A percentile compares a stretch with the other conserved stretches of the same genome.
Conservation (phyloP, 2,797 vertebrate genomes). For the Oreortyx pictus region DNA sequence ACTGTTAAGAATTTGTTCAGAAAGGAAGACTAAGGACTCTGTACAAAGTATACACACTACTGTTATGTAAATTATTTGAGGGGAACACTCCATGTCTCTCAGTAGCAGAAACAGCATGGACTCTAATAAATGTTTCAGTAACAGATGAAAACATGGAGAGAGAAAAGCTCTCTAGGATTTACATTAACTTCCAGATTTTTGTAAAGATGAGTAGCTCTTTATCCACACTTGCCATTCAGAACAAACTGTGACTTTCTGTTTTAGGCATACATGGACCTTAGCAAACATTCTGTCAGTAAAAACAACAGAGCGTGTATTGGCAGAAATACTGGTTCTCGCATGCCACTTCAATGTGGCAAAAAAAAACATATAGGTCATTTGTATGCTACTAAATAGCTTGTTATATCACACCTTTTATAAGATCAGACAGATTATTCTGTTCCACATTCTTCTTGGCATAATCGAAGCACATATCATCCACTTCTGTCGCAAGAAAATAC, state of each 20-base stretch:
- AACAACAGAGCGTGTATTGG: not conserved
- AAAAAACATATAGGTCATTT: not conserved
- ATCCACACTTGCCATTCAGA: not conserved
- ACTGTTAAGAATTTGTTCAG: not conserved
- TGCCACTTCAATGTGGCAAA: not conserved
- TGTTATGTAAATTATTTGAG: not conserved
- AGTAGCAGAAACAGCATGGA: not conserved
- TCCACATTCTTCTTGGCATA: conserved; percentile 97
- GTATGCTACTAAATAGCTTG: not conserved
- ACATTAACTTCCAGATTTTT: not conserved
- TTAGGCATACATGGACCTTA: not conserved
- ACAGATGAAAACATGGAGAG: not conserved
- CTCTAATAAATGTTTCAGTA: not conserved
- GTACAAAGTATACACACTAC: accelerated
- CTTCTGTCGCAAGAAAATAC: conserved; percentile 98
- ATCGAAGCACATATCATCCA: conserved; percentile 98
- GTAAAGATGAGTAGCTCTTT: not conserved
- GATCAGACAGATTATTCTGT: conserved; percentile 93
- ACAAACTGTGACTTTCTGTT: not conserved
- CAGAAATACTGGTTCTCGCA: not conserved
- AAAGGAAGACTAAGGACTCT: not conserved
- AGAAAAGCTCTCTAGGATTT: not conserved
- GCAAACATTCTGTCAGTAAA: not conserved
- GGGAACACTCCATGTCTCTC: not conserved
- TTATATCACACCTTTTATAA: conserved; percentile 90